Conservation (phyloP, 2,113 vertebrate genomes). For the Periophthalmodon schlosseri region DNA sequence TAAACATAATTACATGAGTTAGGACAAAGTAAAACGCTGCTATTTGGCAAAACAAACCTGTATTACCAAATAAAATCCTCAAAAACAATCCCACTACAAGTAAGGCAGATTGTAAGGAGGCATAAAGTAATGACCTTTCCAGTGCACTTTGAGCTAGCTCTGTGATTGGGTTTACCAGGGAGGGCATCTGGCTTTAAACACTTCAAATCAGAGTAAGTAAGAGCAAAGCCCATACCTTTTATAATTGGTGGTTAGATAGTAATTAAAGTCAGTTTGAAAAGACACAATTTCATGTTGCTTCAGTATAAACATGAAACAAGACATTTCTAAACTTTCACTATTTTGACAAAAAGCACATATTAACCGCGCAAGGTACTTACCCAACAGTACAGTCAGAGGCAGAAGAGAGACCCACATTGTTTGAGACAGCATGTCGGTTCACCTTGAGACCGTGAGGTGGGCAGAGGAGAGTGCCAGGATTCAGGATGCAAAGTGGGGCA, state of each 20-base stretch:
- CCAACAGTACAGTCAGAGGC: constrained; percentile 28
- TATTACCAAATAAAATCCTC: background rate
- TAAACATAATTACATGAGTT: background rate
- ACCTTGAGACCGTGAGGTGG: background rate
- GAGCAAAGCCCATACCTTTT: background rate
- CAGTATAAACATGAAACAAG: background rate
- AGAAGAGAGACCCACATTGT: constrained; percentile 35
- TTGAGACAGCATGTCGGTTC: constrained; percentile 28
- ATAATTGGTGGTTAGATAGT: background rate
- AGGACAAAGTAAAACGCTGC: background rate
- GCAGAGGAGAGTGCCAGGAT: background rate
- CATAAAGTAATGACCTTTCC: too few species aligned
- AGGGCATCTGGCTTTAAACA: too few species aligned
- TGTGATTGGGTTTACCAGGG: too few species aligned
- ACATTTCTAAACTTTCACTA: background rate
- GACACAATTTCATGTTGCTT: too few species aligned
- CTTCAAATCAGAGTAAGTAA: too few species aligned
- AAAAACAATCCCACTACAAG: background rate
- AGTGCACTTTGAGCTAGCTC: too few species aligned
- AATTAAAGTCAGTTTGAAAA: background rate
- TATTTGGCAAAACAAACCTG: background rate
- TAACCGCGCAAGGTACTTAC: constrained; percentile 53
- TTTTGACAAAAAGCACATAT: background rate
- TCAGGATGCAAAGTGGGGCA: constrained; percentile 5
- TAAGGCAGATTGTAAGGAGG: too few species aligned